Conservation (phyloP, 2,113 vertebrate genomes). For the Melanocharis versteri region DNA sequence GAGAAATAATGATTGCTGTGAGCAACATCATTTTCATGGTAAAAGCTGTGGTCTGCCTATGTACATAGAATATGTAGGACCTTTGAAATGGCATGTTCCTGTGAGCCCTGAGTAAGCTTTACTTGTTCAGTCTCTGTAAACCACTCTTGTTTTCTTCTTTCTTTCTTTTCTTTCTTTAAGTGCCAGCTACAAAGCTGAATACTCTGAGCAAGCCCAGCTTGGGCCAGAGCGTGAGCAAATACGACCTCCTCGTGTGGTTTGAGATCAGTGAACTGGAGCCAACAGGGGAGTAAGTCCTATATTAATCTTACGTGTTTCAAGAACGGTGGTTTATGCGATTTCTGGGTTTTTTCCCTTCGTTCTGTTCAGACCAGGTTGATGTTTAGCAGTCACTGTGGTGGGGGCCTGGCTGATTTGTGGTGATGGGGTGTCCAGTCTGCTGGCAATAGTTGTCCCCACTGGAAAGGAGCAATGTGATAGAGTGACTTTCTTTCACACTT, state of each 20-base stretch:
- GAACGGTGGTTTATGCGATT: neutral
- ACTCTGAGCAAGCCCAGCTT: slow-evolving; percentile 92
- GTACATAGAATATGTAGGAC: neutral
- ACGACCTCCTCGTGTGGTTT: slow-evolving; percentile 97
- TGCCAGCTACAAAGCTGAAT: slow-evolving; percentile 95
- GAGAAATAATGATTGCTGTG: neutral
- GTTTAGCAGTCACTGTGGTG: neutral
- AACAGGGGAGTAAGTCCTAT: slow-evolving; percentile 92
- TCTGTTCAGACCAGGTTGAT: neutral
- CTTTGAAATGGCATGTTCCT: neutral
- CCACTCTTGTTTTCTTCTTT: neutral
- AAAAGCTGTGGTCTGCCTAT: neutral
- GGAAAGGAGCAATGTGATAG: neutral
- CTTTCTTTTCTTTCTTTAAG: slow-evolving; percentile 60
- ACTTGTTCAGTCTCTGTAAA: neutral
- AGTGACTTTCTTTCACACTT: neutral
- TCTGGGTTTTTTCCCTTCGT: neutral
- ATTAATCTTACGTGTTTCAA: neutral
- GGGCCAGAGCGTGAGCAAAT: slow-evolving; percentile 97
- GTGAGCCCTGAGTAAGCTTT: neutral
- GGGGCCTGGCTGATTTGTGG: neutral
- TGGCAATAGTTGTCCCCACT: neutral
- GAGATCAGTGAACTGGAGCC: slow-evolving; percentile 98
- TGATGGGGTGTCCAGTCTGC: neutral
- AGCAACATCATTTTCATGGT: neutral